phyloP scores from a whole-genome alignment of 2,888 invertebrate species.

The Heliconius aoede region DNA sequence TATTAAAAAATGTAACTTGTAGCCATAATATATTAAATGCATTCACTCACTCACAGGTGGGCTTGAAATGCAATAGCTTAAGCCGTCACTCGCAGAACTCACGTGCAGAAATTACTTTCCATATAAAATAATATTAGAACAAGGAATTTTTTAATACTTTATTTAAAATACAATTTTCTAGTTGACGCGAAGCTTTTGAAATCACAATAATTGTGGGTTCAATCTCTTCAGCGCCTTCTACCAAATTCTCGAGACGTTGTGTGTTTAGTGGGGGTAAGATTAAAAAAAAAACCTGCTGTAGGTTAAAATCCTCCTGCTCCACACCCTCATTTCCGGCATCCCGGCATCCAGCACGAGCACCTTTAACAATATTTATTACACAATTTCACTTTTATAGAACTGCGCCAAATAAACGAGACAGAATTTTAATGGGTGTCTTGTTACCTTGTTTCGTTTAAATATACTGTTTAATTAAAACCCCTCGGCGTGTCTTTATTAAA shows the following conservation, averaged over 20 bases:
- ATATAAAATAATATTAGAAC: slow-evolving; percentile 6
- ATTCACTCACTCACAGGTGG: slow-evolving; percentile 13
- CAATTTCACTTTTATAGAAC: slow-evolving; percentile 61
- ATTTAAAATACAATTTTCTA: too few species aligned
- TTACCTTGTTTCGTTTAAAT: slow-evolving; percentile 72
- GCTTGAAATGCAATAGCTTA: slow-evolving; percentile 24
- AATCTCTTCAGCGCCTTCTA: too few species aligned
- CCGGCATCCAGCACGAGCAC: slow-evolving; percentile 14
- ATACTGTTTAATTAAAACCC: slow-evolving; percentile 72
- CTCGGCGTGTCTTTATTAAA: slow-evolving; percentile 49
- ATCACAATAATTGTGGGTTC: too few species aligned
- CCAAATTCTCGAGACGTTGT: too few species aligned
- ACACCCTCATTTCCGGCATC: not conserved
- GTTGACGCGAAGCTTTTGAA: too few species aligned
- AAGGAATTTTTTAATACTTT: not conserved
- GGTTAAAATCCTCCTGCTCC: too few species aligned
- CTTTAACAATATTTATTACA: slow-evolving; percentile 35
- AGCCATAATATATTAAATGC: not conserved
- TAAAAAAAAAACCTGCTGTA: not conserved
- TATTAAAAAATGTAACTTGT: too few species aligned
- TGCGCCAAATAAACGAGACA: slow-evolving; percentile 36
- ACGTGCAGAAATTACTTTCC: not conserved
- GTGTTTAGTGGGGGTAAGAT: too few species aligned
- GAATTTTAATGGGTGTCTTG: slow-evolving; percentile 55
- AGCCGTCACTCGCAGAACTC: slow-evolving; percentile 20